Evolutionary conservation across 2,797 vertebrate genomes (phyloP), one percentile per base, ranked within the genome.

Genomic region (Melanotaenia parkinsoni): DNA sequence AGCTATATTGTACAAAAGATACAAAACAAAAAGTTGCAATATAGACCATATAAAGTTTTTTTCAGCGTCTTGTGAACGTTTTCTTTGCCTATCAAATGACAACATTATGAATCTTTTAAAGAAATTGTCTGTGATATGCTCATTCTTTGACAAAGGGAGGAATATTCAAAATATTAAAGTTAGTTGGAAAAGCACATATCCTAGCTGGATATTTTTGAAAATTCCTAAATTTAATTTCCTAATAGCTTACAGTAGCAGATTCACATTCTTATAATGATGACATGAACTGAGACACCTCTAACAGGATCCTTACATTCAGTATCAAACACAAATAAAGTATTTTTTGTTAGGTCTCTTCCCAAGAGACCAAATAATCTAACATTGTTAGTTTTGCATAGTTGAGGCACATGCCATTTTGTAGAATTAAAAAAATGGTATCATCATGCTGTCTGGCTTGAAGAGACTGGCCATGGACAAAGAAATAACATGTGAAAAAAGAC

Each of bases 401-500:
- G 81, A 90, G 87, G 91, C 86, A 83, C 77, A 79, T 74, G 69
- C 74, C 51, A 86, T 89, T 89, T 37, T 85, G 70, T 63, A 58
- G 14, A 40, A 82, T 47, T 22, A 65, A 58, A 65, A 51, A 26
- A 33, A 33, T 45, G 57, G 58, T 67, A 54, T 76, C 58, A 74
- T 68, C 54, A 89, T 82, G 63, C 63, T 85, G 77, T 71, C 58
- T 83, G 47, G 58, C 62, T 74, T 69, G 65, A 85, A 65, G 63
- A 89, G 50, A 72, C 53, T 71, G 76, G 61, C 63, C n/a, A 65
- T 56, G 12, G 70, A 73, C 60, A 70, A 85, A 43, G 51, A 71
- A 80, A 77, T 0, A 65, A 70, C 63, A 28, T 26, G 1, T 33
- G 14, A 70, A 72, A 63, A 22, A 76, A 76, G 68, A 82, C 32